These are phyloP conservation scores for Apteryx owenii DNA, from an alignment of 2,113 vertebrate species.

Conservation along the genomic window DNA sequence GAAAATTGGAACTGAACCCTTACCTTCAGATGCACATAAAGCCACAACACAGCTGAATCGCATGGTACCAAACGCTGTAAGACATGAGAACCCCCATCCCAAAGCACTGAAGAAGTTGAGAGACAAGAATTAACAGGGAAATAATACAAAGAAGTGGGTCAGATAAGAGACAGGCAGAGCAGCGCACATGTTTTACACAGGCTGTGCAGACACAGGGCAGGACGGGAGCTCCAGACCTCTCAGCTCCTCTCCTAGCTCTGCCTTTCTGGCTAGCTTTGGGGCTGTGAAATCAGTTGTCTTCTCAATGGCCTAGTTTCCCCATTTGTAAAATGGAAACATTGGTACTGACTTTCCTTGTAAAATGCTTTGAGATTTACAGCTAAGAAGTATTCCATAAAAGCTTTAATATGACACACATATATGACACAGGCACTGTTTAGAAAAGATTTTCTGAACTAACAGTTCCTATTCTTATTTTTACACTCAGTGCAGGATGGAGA, in stretches of 20 bases:
- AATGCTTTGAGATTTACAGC: neutral
- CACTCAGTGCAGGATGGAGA: neutral
- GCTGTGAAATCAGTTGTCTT: neutral
- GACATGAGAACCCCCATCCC: neutral
- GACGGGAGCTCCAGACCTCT: neutral
- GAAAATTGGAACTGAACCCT: neutral
- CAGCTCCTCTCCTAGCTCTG: neutral
- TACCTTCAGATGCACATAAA: neutral
- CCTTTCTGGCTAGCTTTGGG: neutral
- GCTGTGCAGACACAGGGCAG: neutral
- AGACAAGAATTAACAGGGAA: neutral
- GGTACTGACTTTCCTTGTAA: neutral
- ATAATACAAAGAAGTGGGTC: neutral
- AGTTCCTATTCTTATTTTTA: neutral
- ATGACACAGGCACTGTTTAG: neutral
- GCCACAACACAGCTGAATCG: neutral
- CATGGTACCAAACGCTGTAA: neutral
- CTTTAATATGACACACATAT: neutral
- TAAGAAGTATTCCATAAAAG: neutral
- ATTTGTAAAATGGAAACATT: neutral
- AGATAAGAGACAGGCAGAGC: neutral
- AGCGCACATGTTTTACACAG: neutral
- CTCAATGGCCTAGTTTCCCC: neutral
- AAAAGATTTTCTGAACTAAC: slow-evolving; percentile 17
- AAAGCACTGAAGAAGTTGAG: neutral